Percentiles rank a stretch among this genome's conserved stretches.
These are phyloP conservation scores for Apis mellifera DNA, from an alignment of 1,140 invertebrate species.

Conservation along the genomic window DNA sequence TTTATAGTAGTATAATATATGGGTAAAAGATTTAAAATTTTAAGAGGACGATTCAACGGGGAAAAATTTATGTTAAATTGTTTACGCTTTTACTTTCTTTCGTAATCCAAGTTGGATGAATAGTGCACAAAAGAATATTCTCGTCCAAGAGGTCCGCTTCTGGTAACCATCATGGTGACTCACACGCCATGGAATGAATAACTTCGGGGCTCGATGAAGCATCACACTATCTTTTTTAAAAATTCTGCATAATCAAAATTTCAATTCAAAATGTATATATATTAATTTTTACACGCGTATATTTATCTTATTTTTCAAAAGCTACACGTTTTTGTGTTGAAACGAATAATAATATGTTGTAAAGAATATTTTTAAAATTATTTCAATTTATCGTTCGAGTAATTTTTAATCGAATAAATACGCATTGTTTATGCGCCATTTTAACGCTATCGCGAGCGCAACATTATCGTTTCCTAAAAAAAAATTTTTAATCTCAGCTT, in stretches of 20 bases:
- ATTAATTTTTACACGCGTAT: not conserved
- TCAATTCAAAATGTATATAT: not conserved
- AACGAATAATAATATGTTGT: not conserved
- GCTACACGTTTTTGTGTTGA: not conserved
- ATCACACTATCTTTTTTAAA: constrained; percentile 5
- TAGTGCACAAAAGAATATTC: not conserved
- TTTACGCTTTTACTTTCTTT: not conserved
- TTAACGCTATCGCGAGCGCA: not conserved
- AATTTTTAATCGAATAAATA: constrained; percentile 48
- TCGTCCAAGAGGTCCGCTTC: not conserved
- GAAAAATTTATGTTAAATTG: not conserved
- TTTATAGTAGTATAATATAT: too few species aligned
- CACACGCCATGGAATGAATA: constrained; percentile 17
- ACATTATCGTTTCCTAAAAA: constrained; percentile 6
- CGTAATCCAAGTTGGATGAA: not conserved
- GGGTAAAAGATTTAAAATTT: too few species aligned
- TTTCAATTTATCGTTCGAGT: too few species aligned
- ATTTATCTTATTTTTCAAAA: not conserved
- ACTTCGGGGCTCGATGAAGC: not conserved
- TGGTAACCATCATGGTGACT: not conserved
- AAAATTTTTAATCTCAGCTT: constrained; percentile 20
- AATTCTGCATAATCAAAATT: not conserved
- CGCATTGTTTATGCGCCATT: constrained; percentile 25
- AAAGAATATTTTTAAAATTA: too few species aligned
- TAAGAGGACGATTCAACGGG: too few species aligned